Base-by-base conservation (phyloP, 2,888 invertebrate genomes). In the Pyrrhia umbra region DNA sequence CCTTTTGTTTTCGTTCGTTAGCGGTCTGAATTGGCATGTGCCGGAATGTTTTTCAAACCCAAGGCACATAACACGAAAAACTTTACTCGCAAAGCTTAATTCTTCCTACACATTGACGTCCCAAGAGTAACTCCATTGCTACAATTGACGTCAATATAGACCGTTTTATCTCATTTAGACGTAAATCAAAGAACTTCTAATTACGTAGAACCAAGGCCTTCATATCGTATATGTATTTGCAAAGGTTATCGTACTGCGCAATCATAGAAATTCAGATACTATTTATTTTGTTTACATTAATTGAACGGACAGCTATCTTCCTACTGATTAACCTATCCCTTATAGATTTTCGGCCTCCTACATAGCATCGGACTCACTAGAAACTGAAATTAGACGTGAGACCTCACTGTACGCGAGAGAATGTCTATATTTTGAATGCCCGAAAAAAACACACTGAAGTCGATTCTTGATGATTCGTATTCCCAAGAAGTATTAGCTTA, bases 71-170 rank as follows among this genome's bases (percentile, higher is more conserved):
- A 10, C 2, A 27, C 13, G 30, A 30, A 30, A 13, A 50, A 63
- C 58, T 62, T 64, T 61, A 40, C 39, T 64, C 49, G 27, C 47
- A 34, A 59, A 57, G 49, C 23, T 42, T 58, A 64, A 49, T 63
- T 70, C 55, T 65, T 64, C 68, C 54, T 64, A 50, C 27, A 42
- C 40, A 77, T 75, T 75, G 69, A 77, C 75, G 77, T 72, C 61
- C 63, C 23, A 51, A 55, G 49, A 57, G 34, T 70, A 76, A 79
- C 69, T 79, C 51, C 61, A 67, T 54, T 69, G 81, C 82, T 84
- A 80, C 61, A 73, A 81, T 81, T 87, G 88, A 88, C 88, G 88
- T 88, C 88, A 88, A 78, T 79, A 57, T 59, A 54, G 60, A 67
- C 50, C 42, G 64, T 71, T 77, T 74, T 80, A 84, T 84, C 80